Percentiles rank a stretch among this genome's conserved stretches.
phyloP scores from a whole-genome alignment of 2,797 vertebrate species.

The Typhlichthys eigenmanni region DNA sequence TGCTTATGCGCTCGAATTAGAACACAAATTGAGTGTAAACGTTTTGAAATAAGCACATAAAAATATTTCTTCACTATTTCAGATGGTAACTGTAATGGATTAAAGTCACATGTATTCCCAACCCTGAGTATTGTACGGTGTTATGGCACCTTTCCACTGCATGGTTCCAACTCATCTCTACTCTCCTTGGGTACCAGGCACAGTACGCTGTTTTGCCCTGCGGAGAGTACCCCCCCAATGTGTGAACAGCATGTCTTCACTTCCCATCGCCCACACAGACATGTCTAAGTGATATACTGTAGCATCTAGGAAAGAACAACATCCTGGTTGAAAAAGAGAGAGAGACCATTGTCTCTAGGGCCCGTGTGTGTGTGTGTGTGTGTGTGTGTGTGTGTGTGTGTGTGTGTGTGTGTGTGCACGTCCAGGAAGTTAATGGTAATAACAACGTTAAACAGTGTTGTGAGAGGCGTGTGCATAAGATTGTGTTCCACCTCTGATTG shows the following conservation, averaged over 20 bases:
- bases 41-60: too few relatives aligned
- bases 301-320: conserved; percentile 45
- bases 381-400: conserved; percentile 14
- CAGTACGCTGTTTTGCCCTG: too few relatives aligned
- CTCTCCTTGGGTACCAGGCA: too few relatives aligned
- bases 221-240: too few relatives aligned
- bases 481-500: conserved; percentile 33
- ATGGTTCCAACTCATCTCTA: too few relatives aligned
- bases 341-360: conserved; percentile 8
- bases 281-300: conserved; percentile 64
- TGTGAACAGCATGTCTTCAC: conserved; percentile 57
- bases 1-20: too few relatives aligned
- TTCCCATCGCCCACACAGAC: conserved; percentile 55
- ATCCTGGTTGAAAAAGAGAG: conserved; percentile 39
- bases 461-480: conserved; percentile 46
- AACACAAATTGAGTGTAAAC: too few relatives aligned
- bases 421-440: background rate
- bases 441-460: conserved; percentile 48
- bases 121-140: too few relatives aligned
- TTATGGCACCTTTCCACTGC: too few relatives aligned
- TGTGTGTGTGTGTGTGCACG: conserved; percentile 11
- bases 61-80: too few relatives aligned
- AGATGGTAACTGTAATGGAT: too few relatives aligned
- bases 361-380: conserved; percentile 11
- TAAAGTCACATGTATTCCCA: too few relatives aligned